phyloP scores from a whole-genome alignment of 2,113 vertebrate genomes.

The Tonatia bakeri region DNA sequence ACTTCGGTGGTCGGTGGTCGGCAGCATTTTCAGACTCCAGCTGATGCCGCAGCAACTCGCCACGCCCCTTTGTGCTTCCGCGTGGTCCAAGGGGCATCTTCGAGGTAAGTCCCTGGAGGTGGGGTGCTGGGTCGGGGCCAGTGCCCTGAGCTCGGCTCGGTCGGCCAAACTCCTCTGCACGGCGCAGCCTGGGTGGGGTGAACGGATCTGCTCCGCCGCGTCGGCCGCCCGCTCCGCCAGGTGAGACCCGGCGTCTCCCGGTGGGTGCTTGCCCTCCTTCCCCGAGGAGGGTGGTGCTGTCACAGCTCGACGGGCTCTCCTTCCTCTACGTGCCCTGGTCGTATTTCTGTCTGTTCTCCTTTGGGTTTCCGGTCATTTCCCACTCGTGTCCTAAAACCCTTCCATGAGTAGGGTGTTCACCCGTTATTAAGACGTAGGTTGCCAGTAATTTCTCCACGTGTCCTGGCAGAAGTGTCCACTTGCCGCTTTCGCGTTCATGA shows the following conservation, averaged over 20 bases:
- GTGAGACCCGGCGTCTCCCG: fast-evolving
- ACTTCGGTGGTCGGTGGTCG: not conserved
- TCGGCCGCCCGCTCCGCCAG: fast-evolving
- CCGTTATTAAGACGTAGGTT: fast-evolving
- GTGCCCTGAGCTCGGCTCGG: fast-evolving
- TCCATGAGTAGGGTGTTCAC: not conserved
- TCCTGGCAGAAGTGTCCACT: not conserved
- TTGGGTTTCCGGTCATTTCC: not conserved
- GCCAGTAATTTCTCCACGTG: not conserved
- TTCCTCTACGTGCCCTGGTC: not conserved
- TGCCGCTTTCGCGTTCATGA: fast-evolving
- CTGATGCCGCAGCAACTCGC: too few relatives aligned
- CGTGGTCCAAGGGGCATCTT: not conserved
- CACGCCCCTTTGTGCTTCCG: fast-evolving
- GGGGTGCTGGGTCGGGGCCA: not conserved
- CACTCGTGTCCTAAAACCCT: too few relatives aligned
- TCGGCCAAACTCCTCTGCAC: fast-evolving
- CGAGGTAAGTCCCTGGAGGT: not conserved
- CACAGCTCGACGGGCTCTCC: not conserved
- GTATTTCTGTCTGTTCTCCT: not conserved
- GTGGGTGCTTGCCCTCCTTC: not conserved
- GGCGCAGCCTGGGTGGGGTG: not conserved
- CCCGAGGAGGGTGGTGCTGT: too few relatives aligned
- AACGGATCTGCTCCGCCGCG: not conserved
- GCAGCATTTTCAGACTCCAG: too few relatives aligned